Evolutionary conservation across 2,797 vertebrate genomes (phyloP).

Genomic region (Miichthys miiuy): DNA sequence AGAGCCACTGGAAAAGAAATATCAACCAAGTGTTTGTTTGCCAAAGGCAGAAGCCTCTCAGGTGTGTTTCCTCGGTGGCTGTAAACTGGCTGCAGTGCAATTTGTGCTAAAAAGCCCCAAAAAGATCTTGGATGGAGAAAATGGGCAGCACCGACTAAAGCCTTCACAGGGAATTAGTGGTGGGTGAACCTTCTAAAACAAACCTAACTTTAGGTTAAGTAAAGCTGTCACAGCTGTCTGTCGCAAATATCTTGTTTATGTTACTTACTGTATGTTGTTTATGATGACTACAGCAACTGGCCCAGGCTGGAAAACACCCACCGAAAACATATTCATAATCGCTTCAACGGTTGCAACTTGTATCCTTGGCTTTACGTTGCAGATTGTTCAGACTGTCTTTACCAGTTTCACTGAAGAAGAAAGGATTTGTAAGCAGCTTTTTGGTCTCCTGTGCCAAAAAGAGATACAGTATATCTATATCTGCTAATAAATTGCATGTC

Average conservation of each 20-base stretch:
- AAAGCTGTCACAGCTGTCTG: neutral
- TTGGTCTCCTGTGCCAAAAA: too few species aligned
- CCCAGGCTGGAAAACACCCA: too few species aligned
- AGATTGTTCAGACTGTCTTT: too few species aligned
- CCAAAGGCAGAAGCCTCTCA: neutral
- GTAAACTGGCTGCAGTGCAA: neutral
- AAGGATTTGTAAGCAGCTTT: too few species aligned
- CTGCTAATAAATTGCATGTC: too few species aligned
- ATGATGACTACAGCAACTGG: too few species aligned
- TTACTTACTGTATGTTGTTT: too few species aligned
- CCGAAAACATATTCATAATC: too few species aligned
- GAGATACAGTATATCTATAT: too few species aligned
- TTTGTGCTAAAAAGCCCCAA: neutral
- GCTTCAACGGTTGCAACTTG: too few species aligned
- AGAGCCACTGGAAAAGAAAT: constrained; percentile 17
- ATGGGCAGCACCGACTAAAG: neutral
- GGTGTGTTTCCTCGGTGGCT: neutral
- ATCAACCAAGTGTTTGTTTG: constrained; percentile 15
- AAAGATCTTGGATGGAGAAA: neutral
- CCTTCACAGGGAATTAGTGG: neutral
- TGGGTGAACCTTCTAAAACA: neutral
- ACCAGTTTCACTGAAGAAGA: too few species aligned
- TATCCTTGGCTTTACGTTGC: too few species aligned
- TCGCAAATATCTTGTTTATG: neutral
- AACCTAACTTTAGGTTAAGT: neutral